These are phyloP conservation scores for Anarhynchus alexandrinus DNA, from an alignment of 2,113 vertebrate genomes.

Conservation along the genomic window DNA sequence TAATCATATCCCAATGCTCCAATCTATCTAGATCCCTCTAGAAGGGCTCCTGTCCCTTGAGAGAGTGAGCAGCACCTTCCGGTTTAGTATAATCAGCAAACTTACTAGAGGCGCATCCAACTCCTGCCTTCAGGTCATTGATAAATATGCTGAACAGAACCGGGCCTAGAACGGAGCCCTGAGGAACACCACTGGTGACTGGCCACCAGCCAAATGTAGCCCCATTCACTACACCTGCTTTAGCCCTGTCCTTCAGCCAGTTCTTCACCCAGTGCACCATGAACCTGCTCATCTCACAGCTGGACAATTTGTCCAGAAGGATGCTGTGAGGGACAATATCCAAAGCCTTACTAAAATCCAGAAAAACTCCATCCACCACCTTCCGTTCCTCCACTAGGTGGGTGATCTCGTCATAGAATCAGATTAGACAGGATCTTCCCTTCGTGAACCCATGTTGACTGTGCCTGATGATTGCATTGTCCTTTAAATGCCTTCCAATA, in stretches of 20 bases:
- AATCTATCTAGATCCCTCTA: not conserved
- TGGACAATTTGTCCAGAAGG: not conserved
- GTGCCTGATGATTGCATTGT: not conserved
- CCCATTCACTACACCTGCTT: not conserved
- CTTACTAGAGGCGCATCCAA: not conserved
- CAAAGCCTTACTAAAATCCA: not conserved
- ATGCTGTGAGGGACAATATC: not conserved
- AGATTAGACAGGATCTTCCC: not conserved
- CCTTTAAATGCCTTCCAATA: not conserved
- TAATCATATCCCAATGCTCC: not conserved
- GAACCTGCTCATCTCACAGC: not conserved
- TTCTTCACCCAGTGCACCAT: not conserved
- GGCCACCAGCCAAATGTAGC: not conserved
- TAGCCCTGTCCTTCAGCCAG: not conserved
- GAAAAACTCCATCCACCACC: not conserved
- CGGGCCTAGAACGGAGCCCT: not conserved
- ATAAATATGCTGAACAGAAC: not conserved
- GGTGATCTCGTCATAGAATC: not conserved
- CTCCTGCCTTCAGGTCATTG: not conserved
- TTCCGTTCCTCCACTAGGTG: not conserved
- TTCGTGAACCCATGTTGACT: not conserved
- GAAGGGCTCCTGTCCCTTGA: not conserved
- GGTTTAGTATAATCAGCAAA: too few species aligned
- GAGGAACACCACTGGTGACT: not conserved
- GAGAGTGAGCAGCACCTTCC: not conserved